Conservation (phyloP, 1,140 invertebrate species). For the Papilio machaon region DNA sequence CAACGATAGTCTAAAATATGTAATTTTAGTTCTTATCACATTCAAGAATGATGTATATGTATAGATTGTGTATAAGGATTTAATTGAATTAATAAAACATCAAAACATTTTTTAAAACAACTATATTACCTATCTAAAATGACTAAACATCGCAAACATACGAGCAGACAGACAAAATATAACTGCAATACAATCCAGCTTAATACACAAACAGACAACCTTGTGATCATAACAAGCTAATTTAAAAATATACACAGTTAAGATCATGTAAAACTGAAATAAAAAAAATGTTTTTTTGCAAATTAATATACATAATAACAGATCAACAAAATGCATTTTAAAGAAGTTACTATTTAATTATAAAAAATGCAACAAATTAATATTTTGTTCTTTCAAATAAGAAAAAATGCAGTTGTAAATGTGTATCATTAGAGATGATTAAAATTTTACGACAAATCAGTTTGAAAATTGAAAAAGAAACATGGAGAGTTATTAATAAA, state of each 20-base stretch:
- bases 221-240: background rate
- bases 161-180: conserved; percentile 38
- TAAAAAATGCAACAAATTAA: no score
- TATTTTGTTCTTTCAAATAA: no score
- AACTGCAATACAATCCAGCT: conserved; percentile 25
- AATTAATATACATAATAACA: background rate
- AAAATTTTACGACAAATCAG: no score
- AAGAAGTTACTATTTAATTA: background rate
- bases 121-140: conserved; percentile 66
- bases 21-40: no score
- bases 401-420: no score
- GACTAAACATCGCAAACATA: conserved; percentile 46
- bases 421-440: no score
- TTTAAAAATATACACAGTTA: background rate
- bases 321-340: conserved; percentile 1
- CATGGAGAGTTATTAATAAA: no score
- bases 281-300: background rate
- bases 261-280: background rate
- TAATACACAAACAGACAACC: conserved; percentile 7
- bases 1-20: no score
- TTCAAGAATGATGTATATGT: no score
- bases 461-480: no score
- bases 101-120: conserved; percentile 46
- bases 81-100: conserved; percentile 49
- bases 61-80: no score